Base-by-base conservation (phyloP, 2,888 invertebrate genomes). In the Cryptocephalus primarius region DNA sequence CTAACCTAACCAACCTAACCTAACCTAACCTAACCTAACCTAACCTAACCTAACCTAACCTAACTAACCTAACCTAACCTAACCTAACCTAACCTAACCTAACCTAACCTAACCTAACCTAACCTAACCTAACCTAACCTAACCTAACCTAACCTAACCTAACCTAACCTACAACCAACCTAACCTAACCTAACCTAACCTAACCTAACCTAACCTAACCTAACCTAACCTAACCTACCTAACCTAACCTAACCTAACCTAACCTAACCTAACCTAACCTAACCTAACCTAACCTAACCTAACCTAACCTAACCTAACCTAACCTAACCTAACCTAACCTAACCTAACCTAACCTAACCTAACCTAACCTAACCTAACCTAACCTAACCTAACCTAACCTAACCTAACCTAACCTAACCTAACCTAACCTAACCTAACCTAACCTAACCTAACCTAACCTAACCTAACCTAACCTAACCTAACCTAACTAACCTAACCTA, bases 211-310 rank as follows among this genome's bases (percentile, higher is more conserved):
- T 32, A 22, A 10, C 22, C 42, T 32, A 32, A 31, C 22, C 31
- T 32, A 22, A 22, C 22, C 22, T 31, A 31, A 42, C 42, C 42
- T 42, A 10, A 42, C 42, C 32, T 31, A 31, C 42, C 42, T 42
- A 31, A 22, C 22, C 22, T 22, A 22, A 22, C 22, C 22, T 22
- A 22, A 22, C 22, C 12, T 40, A 9, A 31, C 42, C 42, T 42
- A 31, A 42, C 42, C 42, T 42, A 31, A 49, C 47, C 49, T 56
- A 55, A 57, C 52, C 55, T 55, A 55, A 57, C 50, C 51, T 47
- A 43, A 54, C 49, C 52, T 55, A 51, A 55, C 57, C 55, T 52
- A 52, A 54, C 42, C 42, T 31, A 42, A 9, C 42, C 42, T 32
- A 42, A 42, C 42, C 42, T 42, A 42, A 42, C 42, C 42, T 42